Conservation (phyloP, 2,797 vertebrate genomes). For the Scarus forsteni region DNA sequence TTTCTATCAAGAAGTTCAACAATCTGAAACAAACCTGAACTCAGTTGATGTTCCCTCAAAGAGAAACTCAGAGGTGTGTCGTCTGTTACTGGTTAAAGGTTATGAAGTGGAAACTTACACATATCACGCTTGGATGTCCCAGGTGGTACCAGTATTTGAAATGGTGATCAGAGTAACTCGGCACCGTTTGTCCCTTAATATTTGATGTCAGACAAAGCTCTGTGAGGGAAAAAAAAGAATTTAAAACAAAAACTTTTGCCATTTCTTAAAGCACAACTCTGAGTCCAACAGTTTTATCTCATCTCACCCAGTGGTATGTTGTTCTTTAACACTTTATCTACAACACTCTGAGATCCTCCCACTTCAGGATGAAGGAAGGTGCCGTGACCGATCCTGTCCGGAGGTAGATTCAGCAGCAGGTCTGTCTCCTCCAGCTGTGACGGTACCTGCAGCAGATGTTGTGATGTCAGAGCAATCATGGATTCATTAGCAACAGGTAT, state of each 20-base stretch:
- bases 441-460: conserved; percentile 86
- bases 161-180: conserved; percentile 90
- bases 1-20: too few species aligned
- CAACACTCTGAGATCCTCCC: conserved; percentile 85
- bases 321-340: conserved; percentile 88
- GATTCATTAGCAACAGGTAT: neutral
- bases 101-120: conserved; percentile 85
- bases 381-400: conserved; percentile 97
- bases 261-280: neutral
- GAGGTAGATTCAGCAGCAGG: conserved; percentile 90
- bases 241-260: neutral
- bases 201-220: conserved; percentile 96
- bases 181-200: conserved; percentile 92
- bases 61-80: too few species aligned
- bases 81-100: too few species aligned
- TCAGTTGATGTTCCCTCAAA: too few species aligned
- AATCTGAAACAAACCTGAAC: too few species aligned
- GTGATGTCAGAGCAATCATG: neutral
- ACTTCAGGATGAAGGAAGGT: conserved; percentile 89
- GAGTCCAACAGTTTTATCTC: neutral
- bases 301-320: conserved; percentile 91
- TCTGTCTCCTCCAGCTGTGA: conserved; percentile 91
- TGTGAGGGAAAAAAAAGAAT: conserved; percentile 60
- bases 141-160: conserved; percentile 93
- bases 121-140: conserved; percentile 92